Base-by-base conservation (phyloP, 2,888 invertebrate genomes). In the Tridacna gigas region DNA sequence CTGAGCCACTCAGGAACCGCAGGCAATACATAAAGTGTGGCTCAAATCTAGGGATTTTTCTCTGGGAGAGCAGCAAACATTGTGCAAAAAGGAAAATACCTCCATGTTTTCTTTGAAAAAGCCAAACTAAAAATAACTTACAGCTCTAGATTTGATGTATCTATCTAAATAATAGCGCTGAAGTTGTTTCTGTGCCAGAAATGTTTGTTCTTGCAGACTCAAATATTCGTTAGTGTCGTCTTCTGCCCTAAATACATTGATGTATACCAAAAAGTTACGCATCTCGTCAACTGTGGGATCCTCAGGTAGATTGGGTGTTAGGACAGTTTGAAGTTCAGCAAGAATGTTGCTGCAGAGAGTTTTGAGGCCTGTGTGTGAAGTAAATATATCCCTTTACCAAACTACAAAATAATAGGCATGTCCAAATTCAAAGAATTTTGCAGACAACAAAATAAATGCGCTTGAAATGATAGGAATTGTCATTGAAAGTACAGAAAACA, bases 141-240 rank as follows among this genome's bases (percentile, higher is more conserved):
- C 87, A 69, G 87, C 82, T 79, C 74, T 74, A 13, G 81, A 81
- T 65, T 87, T 87, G 9, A 84, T 81, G 22, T 77, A 73, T 73
- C 85, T 83, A 15, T 79, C 79, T 1, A 85, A 66, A 71, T 75
- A 79, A 65, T 87, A 87, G 63, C 81, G 83, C 77, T 87, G 87
- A 11, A 87, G 76, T 65, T 87, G 87, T 69, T 85, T 87, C 66
- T 87, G 87, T 18, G 87, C 87, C 37, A 87, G 74, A 48, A 87
- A 87, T 15, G 87, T 87, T 45, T 87, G 87, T 61, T 87, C 87
- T 37, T 87, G 87, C 26, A 87, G 74, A 78, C 81, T 85, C 0
- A 87, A 71, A n/a, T 80, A 82, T 15, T 74, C 74, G 1, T 63
- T 77, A 9, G 45, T 45, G 0, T 66, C 69, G 5, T 80, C 84